Base-by-base conservation (phyloP, 2,113 vertebrate species). In the Hippocampus zosterae region DNA sequence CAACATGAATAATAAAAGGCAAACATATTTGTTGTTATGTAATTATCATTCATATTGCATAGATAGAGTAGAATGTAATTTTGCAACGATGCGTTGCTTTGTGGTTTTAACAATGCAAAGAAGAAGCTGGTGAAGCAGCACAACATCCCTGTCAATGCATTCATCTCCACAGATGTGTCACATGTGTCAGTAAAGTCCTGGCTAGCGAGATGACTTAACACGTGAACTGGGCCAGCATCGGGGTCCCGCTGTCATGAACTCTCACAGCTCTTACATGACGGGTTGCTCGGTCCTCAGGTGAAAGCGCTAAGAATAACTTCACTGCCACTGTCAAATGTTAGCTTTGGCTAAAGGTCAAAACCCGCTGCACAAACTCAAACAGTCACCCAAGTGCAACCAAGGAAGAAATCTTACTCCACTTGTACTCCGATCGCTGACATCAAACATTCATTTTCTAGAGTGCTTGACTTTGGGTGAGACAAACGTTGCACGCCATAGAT, bases 271-370 rank as follows among this genome's bases (percentile, higher is more conserved):
- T 44, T 55, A 65, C 63, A 15, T 65, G 63, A 65, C 42, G n/a
- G 9, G 7, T 27, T 18, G 9, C 25, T 65, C 72, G 33, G 65
- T 74, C 42, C 65, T 25, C 11, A 65, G 73, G 67, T 68, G 23
- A 68, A 67, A 12, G 15, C 69, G 60, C 73, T 19, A 79, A 77
- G 61, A 82, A 84, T 79, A 79, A 77, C 64, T 65, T 40, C 2
- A 3, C 68, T 44, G 84, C 46, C 2, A 3, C 70, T 48, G 84
- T 84, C 74, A 81, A 68, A 80, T 77, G 55, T 69, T 61, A 81
- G 53, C 71, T 50, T 81, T 78, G 67, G 55, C 44, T 60, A 82
- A 84, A 87, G 80, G 78, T 82, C 80, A 85, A 60, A 71, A 65
- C 69, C 52, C 10, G 6, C 2, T 19, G 67, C 73, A 42, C 44